phyloP scores from a whole-genome alignment of 2,888 invertebrate genomes.

The Nymphalis c-album region DNA sequence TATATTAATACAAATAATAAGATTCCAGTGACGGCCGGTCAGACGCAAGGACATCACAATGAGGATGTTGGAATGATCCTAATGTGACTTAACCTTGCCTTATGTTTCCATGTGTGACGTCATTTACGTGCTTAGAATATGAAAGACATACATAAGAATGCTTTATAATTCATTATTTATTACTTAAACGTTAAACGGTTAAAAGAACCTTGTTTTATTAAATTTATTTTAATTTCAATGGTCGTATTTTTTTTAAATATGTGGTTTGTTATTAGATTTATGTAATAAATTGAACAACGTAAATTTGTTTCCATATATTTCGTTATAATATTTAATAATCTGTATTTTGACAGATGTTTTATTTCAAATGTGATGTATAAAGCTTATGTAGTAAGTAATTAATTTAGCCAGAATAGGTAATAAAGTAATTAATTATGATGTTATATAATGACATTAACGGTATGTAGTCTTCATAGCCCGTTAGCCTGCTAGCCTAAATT shows the following conservation, averaged over 20 bases:
- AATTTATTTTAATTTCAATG: neutral
- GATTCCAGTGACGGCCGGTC: slow-evolving; percentile 27
- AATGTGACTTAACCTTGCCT: slow-evolving; percentile 49
- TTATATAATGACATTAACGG: slow-evolving; percentile 30
- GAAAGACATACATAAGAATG: neutral
- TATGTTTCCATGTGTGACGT: slow-evolving; percentile 46
- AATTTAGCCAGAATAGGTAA: slow-evolving; percentile 7
- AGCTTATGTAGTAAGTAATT: neutral
- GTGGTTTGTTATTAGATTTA: neutral
- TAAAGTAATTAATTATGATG: slow-evolving; percentile 25
- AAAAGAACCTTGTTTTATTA: neutral
- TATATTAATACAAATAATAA: neutral
- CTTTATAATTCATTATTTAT: too few species aligned
- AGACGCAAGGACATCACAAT: slow-evolving; percentile 33
- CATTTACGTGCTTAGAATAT: slow-evolving; percentile 45
- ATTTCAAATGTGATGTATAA: too few species aligned
- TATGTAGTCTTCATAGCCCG: slow-evolving; percentile 39
- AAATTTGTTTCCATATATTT: too few species aligned
- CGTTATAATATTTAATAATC: too few species aligned
- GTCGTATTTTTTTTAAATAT: neutral
- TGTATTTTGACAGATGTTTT: too few species aligned
- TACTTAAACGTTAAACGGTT: too few species aligned
- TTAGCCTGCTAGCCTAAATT: slow-evolving; percentile 44
- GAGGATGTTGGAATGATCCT: slow-evolving; percentile 33
- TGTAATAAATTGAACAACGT: too few species aligned